Evolutionary conservation across 2,113 vertebrate species (phyloP).

Genomic region (Chamaea fasciata): DNA sequence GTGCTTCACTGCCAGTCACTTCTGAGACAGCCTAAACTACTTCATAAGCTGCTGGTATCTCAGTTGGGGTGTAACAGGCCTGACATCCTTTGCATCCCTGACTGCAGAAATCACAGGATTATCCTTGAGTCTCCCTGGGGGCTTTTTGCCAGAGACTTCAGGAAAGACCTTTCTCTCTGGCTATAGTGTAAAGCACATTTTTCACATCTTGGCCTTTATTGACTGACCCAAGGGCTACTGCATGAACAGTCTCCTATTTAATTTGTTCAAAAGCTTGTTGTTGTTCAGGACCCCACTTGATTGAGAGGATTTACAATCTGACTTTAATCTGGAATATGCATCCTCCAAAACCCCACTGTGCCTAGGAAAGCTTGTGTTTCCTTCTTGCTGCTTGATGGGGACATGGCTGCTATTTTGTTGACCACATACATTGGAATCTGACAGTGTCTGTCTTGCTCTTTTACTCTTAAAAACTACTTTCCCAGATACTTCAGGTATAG

Average conservation of each 20-base stretch:
- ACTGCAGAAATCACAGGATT: neutral
- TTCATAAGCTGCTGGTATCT: neutral
- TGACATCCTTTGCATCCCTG: neutral
- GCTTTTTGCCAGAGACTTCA: neutral
- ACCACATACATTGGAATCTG: neutral
- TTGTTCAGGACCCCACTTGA: neutral
- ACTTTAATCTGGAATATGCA: neutral
- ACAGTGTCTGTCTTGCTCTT: neutral
- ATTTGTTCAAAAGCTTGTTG: neutral
- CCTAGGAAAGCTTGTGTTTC: neutral
- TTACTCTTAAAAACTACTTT: neutral
- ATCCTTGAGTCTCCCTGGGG: neutral
- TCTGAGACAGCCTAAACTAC: neutral
- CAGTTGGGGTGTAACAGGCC: neutral
- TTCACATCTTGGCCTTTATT: neutral
- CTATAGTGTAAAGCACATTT: neutral
- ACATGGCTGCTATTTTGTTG: neutral
- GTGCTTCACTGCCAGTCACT: neutral
- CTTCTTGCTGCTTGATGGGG: neutral
- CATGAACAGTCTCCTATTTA: neutral
- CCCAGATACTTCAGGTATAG: neutral
- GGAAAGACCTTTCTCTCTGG: neutral
- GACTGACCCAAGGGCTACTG: neutral
- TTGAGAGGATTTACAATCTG: neutral
- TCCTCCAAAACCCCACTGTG: neutral